Evolutionary conservation across 2,797 vertebrate species (phyloP).

Genomic region (Sebastes flavidus): DNA sequence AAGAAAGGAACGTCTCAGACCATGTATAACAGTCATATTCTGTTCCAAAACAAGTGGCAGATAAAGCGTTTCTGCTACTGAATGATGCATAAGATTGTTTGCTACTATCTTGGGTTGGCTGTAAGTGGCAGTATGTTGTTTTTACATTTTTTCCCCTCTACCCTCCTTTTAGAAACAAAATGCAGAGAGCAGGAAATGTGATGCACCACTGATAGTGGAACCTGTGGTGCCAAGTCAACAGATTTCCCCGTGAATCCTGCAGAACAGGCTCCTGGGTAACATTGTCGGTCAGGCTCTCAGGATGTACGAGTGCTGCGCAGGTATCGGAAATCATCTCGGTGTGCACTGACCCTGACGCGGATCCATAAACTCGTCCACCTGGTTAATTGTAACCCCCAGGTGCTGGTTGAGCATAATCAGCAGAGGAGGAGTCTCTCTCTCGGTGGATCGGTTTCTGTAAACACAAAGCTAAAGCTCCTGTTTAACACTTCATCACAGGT

Average conservation of each 20-base stretch:
- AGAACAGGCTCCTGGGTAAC: conserved; percentile 30
- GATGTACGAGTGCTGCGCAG: background rate
- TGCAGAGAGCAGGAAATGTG: conserved; percentile 56
- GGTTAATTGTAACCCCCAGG: conserved; percentile 3
- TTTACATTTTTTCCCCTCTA: background rate
- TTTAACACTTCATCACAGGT: background rate
- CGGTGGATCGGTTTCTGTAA: background rate
- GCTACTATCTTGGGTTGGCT: conserved; percentile 29
- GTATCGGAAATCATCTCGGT: conserved; percentile 13
- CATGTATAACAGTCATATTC: background rate
- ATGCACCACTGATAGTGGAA: conserved; percentile 47
- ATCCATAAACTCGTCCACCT: conserved; percentile 27
- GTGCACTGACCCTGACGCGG: conserved; percentile 22
- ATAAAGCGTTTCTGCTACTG: background rate
- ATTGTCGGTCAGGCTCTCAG: conserved; percentile 17
- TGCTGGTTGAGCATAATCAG: conserved; percentile 12
- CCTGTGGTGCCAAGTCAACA: conserved; percentile 61
- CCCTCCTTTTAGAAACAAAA: conserved; percentile 33
- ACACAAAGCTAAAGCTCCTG: background rate
- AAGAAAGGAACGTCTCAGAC: background rate
- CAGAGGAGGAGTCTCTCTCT: background rate
- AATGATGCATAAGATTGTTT: conserved; percentile 37
- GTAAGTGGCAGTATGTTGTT: conserved; percentile 24
- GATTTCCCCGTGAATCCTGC: conserved; percentile 39
- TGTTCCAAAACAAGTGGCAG: background rate